Evolutionary conservation across 2,797 vertebrate genomes (phyloP), one percentile per base, ranked within the genome.

Genomic region (Tapirus indicus): DNA sequence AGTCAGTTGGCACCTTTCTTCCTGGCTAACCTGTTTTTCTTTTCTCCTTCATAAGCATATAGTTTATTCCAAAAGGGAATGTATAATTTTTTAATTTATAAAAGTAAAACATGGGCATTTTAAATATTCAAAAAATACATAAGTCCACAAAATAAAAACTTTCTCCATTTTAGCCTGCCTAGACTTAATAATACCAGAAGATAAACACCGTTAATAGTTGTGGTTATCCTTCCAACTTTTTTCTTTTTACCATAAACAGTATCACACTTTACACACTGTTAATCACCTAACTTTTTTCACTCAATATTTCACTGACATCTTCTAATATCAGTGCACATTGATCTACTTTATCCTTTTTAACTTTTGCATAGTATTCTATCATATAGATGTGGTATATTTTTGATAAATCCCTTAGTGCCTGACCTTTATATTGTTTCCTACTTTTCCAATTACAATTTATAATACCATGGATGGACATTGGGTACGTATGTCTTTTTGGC

Each of bases 321-420:
- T 85, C 77, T 84, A 74, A 87, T 80, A 13, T 68, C 44, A 80
- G 47, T 82, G 18, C 13, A 29, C 64, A 44, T 20, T 66, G 38
- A 83, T 88, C 49, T 87, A 47, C 44, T 77, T 77, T 86, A 71
- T 38, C 14, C 11, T 93, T 86, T 91, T 68, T 68, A 93, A 93
- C 13, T 20, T 71, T 4, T 91, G 35, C 20, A 56, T 72, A 58
- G 12, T 85, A 14, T 85, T 93, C 66, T 68, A 17, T 77, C 93
- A 1, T 58, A 79, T 32, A 82, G 47, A 49, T 85, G 5, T 0
- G 72, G 3, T 54, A 14, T 58, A 32, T 71, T 29, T 23, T 64
- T 91, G 62, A 25, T 90, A 84, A 88, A 23, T 92, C 8, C 23
- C 21, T 38, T 58, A 71, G 41, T 79, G 18, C n/a, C 11, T 93